A percentile compares a stretch with the other conserved stretches of the same genome.
phyloP scores from a whole-genome alignment of 1,140 invertebrate genomes.

The Phortica variegata region DNA sequence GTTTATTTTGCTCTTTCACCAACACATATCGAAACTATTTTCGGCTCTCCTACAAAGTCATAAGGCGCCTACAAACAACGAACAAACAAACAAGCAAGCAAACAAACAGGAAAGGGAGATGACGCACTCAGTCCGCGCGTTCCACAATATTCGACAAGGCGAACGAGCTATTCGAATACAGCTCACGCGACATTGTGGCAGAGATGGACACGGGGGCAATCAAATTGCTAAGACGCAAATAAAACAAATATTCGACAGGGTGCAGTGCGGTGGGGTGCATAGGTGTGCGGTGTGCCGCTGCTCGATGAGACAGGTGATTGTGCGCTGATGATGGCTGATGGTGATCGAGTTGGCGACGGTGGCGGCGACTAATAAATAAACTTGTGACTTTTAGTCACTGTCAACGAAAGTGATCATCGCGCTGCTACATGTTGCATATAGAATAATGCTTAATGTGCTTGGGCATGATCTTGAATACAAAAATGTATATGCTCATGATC shows the following conservation, averaged over 20 bases:
- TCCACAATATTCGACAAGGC: too few species aligned
- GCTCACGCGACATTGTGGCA: too few species aligned
- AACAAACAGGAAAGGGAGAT: conserved; percentile 37
- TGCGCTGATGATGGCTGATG: conserved; percentile 15
- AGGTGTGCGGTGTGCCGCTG: background rate
- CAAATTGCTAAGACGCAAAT: conserved; percentile 29
- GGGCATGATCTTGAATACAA: too few species aligned
- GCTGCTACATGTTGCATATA: conserved; percentile 3
- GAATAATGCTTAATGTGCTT: too few species aligned
- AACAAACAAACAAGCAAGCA: too few species aligned
- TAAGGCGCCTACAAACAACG: too few species aligned
- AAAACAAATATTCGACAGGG: conserved; percentile 18
- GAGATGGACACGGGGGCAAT: conserved; percentile 32
- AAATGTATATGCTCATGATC: too few species aligned
- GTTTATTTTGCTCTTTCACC: too few species aligned
- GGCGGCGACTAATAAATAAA: conserved; percentile 6
- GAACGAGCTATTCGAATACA: too few species aligned
- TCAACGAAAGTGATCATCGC: conserved; percentile 29
- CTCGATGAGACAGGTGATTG: conserved; percentile 25
- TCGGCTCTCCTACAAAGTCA: too few species aligned
- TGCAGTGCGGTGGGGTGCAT: background rate
- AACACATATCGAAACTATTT: too few species aligned
- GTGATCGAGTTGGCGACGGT: conserved; percentile 11
- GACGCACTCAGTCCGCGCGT: conserved; percentile 32
- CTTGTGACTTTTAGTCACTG: conserved; percentile 42